These are phyloP conservation scores for Dusona sp. DNA, from an alignment of 2,888 invertebrate genomes.

Conservation along the genomic window DNA sequence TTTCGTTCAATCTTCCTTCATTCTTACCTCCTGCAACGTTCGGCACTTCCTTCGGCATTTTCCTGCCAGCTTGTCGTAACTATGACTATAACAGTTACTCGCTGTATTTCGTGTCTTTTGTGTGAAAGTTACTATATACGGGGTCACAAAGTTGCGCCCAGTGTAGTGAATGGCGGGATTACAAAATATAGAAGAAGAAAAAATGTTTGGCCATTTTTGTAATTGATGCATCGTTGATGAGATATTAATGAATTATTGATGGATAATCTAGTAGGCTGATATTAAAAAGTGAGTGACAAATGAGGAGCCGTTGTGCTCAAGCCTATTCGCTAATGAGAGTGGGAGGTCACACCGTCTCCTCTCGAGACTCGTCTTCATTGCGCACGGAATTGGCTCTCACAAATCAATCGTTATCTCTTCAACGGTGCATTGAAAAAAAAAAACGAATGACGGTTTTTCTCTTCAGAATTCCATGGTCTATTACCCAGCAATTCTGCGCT, in stretches of 20 bases:
- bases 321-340: background rate
- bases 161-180: background rate
- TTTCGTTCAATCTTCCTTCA: slow-evolving; percentile 74
- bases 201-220: background rate
- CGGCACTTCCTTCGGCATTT: slow-evolving; percentile 41
- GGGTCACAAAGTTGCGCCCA: background rate
- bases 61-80: slow-evolving; percentile 28
- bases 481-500: background rate
- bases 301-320: no score
- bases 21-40: slow-evolving; percentile 53
- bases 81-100: slow-evolving; percentile 14
- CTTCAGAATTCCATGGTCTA: background rate
- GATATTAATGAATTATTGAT: background rate
- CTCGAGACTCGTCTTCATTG: background rate
- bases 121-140: background rate
- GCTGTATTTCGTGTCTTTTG: background rate
- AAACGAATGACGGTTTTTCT: background rate
- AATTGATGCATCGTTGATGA: background rate
- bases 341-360: no score
- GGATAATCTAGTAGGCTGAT: background rate
- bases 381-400: background rate
- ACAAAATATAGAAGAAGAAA: background rate
- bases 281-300: background rate
- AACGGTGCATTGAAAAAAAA: background rate
- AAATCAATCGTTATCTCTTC: background rate